Conservation (phyloP, 2,113 vertebrate genomes). For the Podarcis cretensis region DNA sequence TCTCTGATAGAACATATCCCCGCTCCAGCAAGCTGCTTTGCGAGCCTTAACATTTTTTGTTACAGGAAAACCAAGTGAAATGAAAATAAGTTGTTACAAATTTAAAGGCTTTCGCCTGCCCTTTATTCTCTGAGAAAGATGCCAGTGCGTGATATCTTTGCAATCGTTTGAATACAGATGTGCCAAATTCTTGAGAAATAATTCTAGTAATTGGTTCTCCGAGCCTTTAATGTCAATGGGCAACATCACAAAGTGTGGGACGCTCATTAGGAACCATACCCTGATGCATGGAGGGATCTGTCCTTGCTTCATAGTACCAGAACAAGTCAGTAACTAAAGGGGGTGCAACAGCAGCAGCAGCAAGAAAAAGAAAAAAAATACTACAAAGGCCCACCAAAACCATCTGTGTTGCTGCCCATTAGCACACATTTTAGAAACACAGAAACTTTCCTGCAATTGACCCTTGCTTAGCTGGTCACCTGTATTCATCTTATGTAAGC, state of each 20-base stretch:
- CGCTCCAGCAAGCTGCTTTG: constrained; percentile 20
- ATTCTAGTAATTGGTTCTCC: constrained; percentile 40
- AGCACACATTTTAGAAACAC: neutral
- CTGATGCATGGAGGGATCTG: neutral
- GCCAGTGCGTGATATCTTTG: constrained; percentile 28
- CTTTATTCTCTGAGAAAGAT: neutral
- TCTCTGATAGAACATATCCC: constrained; percentile 27
- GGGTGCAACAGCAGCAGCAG: neutral
- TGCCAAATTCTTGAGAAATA: constrained; percentile 25
- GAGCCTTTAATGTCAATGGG: neutral
- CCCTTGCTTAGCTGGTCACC: no score
- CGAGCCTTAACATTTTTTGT: constrained; percentile 26
- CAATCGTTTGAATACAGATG: constrained; percentile 40
- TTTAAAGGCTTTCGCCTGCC: neutral
- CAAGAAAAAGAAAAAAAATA: no score
- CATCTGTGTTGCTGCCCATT: neutral
- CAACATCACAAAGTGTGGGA: neutral
- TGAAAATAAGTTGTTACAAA: constrained; percentile 40
- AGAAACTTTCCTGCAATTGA: neutral
- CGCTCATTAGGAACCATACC: neutral
- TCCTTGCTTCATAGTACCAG: neutral
- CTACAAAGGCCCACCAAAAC: neutral
- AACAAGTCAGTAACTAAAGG: neutral
- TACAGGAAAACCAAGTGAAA: constrained; percentile 32
- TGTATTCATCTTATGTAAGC: no score